Percentiles rank a stretch among this genome's conserved stretches.
phyloP scores from a whole-genome alignment of 2,113 vertebrate species.

The Pteropus alecto region DNA sequence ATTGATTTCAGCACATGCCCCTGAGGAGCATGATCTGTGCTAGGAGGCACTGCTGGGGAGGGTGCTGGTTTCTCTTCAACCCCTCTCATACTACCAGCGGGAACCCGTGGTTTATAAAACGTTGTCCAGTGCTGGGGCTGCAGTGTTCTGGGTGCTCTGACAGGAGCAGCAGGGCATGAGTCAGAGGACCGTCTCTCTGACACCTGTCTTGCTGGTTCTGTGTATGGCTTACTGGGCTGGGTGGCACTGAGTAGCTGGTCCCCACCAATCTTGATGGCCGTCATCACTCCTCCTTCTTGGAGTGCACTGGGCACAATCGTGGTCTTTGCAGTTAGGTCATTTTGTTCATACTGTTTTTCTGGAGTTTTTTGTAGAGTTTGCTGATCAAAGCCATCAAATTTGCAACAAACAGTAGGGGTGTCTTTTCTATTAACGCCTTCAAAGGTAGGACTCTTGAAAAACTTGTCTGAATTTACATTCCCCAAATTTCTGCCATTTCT shows the following conservation, averaged over 20 bases:
- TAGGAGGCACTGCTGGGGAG: slow-evolving; percentile 65
- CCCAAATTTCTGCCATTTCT: slow-evolving; percentile 84
- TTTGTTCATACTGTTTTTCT: slow-evolving; percentile 93
- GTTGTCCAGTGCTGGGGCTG: slow-evolving; percentile 94
- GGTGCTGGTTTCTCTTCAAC: slow-evolving; percentile 81
- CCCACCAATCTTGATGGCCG: slow-evolving; percentile 55
- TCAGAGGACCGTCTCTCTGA: slow-evolving; percentile 85
- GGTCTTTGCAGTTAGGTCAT: slow-evolving; percentile 85
- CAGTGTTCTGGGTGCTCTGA: slow-evolving; percentile 91
- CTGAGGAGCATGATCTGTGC: slow-evolving; percentile 51
- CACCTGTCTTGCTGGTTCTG: slow-evolving; percentile 80
- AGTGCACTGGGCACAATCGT: slow-evolving; percentile 81
- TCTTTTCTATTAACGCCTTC: slow-evolving; percentile 90
- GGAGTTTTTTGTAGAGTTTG: slow-evolving; percentile 88
- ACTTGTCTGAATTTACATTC: slow-evolving; percentile 73
- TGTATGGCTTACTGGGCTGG: slow-evolving; percentile 83
- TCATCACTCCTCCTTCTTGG: slow-evolving; percentile 77
- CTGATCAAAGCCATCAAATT: slow-evolving; percentile 88
- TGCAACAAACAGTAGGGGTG: slow-evolving; percentile 81
- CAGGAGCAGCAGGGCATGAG: slow-evolving; percentile 76
- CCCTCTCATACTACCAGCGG: slow-evolving; percentile 78
- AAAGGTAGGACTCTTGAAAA: slow-evolving; percentile 84
- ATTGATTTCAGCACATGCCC: slow-evolving; percentile 69
- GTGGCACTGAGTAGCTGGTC: slow-evolving; percentile 69
- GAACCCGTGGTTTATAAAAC: slow-evolving; percentile 93